Base-by-base conservation (phyloP, 2,888 invertebrate genomes). In the Ashinkailepas kermadecensis region DNA sequence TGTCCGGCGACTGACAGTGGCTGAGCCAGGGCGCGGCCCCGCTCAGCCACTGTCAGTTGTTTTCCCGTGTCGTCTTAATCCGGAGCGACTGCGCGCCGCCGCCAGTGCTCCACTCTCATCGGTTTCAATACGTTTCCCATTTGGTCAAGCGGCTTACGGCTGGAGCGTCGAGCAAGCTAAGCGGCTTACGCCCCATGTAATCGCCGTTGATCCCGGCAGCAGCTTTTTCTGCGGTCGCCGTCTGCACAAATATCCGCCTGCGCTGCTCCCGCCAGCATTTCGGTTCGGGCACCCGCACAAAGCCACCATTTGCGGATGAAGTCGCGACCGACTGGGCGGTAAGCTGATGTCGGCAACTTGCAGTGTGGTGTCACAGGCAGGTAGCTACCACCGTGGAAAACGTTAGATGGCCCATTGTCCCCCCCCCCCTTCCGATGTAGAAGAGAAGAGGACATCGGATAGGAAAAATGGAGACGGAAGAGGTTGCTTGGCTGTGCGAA, bases 121-220 rank as follows among this genome's bases (percentile, higher is more conserved):
- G 74, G 18, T 74, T 74, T 74, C 74, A 74, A 74, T 74, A 74
- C 54, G 74, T 74, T 74, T 74, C 74, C 74, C 74, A 74, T 74
- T 74, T 74, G 74, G 74, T 54, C 54, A 54, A 74, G 74, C 74
- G 74, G 54, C 74, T 74, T 74, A 74, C 54, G 39, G n/a, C n/a
- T n/a, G n/a, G n/a, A n/a, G n/a, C n/a, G n/a, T n/a, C n/a, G n/a
- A n/a, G n/a, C n/a, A n/a, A n/a, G n/a, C n/a, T n/a, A 54, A 74
- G 74, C 74, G 74, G 54, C 74, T 74, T 74, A 74, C 54, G 39
- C 54, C 54, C 7, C 18, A 8, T 10, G 54, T 67, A 74, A 74
- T 74, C 74, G 6, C 9, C 8, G 8, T 54, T 21, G 74, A 74
- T 74, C 54, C 25, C 11, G 8, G 54, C 23, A 9, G 12, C 13